Percentiles rank a stretch among this genome's conserved stretches.
phyloP scores from a whole-genome alignment of 2,888 invertebrate species.

The Pinctada fucata region DNA sequence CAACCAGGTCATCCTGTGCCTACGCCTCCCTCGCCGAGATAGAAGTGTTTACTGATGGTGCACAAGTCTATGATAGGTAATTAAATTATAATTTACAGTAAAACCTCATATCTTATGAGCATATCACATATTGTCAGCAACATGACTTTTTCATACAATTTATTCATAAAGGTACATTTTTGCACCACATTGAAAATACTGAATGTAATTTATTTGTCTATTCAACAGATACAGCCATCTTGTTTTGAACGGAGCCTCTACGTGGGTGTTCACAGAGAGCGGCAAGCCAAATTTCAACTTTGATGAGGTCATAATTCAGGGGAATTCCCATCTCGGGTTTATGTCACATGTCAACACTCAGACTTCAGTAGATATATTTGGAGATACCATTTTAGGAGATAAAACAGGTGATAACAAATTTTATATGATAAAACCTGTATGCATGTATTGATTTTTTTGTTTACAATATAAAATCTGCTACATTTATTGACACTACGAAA shows the following conservation, averaged over 20 bases:
- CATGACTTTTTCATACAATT: too few relatives aligned
- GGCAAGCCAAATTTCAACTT: conserved; percentile 47
- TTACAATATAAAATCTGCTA: background rate
- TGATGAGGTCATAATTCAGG: conserved; percentile 55
- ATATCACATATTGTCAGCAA: too few relatives aligned
- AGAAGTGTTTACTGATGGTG: conserved; percentile 59
- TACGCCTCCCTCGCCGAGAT: conserved; percentile 58
- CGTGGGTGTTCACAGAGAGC: conserved; percentile 52
- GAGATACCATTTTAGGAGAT: conserved; percentile 55
- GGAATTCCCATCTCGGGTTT: conserved; percentile 58
- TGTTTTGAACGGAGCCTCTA: conserved; percentile 54
- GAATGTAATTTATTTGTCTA: too few relatives aligned
- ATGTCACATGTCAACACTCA: conserved; percentile 38
- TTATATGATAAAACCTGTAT: background rate
- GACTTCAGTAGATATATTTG: conserved; percentile 33
- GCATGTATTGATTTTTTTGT: background rate
- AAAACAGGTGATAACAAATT: conserved; percentile 54
- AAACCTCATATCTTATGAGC: background rate
- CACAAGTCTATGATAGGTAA: conserved; percentile 44
- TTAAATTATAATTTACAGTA: background rate
- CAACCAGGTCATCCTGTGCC: conserved; percentile 10
- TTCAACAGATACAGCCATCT: conserved; percentile 50
- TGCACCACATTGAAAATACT: too few relatives aligned
- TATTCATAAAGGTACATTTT: too few relatives aligned
- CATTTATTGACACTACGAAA: background rate